A percentile compares a stretch with the other conserved stretches of the same genome.
phyloP scores from a whole-genome alignment of 2,113 vertebrate species.

The Ornithorhynchus anatinus region DNA sequence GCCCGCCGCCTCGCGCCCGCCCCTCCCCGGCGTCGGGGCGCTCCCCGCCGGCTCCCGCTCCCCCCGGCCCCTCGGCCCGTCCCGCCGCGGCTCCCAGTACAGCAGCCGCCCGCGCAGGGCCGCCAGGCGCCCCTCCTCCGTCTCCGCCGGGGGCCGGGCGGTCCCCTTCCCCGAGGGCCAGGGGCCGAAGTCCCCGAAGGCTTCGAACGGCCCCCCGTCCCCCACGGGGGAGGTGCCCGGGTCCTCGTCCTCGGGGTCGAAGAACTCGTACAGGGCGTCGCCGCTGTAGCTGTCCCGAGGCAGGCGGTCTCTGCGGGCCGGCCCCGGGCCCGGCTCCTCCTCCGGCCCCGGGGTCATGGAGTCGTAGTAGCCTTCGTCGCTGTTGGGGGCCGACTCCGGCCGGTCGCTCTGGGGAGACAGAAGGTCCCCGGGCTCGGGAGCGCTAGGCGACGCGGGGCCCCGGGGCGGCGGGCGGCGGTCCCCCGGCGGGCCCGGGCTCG shows the following conservation, averaged over 20 bases:
- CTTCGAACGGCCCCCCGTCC: constrained; percentile 78
- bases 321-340: constrained; percentile 76
- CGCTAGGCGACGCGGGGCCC: constrained; percentile 54
- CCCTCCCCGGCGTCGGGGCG: constrained; percentile 11
- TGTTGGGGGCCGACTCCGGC: constrained; percentile 93
- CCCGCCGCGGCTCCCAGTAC: constrained; percentile 77
- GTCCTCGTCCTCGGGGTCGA: constrained; percentile 85
- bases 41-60: constrained; percentile 15
- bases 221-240: constrained; percentile 81
- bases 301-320: constrained; percentile 78
- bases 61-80: constrained; percentile 44
- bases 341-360: constrained; percentile 92
- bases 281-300: constrained; percentile 96
- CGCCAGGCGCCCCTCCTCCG: constrained; percentile 78
- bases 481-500: constrained; percentile 23
- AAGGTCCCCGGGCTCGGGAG: constrained; percentile 65
- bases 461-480: constrained; percentile 57
- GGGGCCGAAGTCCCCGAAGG: constrained; percentile 75
- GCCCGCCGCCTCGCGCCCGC: constrained; percentile 48
- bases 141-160: constrained; percentile 77
- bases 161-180: constrained; percentile 59
- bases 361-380: constrained; percentile 96
- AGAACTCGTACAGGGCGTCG: constrained; percentile 95
- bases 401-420: constrained; percentile 93
- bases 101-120: constrained; percentile 82